Evolutionary conservation across 2,888 invertebrate species (phyloP).

Genomic region (Caenorhabditis wallacei): DNA sequence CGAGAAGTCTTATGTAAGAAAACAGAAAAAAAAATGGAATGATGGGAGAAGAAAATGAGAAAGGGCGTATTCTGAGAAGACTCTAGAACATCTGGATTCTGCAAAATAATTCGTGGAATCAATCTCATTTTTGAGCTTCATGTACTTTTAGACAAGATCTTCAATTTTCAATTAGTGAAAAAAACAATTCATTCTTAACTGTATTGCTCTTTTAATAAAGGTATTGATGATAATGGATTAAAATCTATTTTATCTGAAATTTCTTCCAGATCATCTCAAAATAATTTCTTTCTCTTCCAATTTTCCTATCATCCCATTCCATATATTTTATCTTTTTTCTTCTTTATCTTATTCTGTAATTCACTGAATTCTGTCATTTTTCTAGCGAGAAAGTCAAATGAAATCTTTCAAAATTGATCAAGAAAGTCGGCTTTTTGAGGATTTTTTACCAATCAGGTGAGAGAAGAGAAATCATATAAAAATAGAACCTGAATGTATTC

Average conservation of each 20-base stretch:
- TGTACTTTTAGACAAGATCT: no score
- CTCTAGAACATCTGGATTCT: not conserved
- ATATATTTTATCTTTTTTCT: not conserved
- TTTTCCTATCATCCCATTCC: conserved; percentile 22
- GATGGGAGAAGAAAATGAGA: conserved; percentile 7
- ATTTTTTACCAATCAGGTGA: conserved; percentile 62
- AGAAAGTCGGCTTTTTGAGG: conserved; percentile 63
- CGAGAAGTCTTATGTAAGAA: conserved; percentile 45
- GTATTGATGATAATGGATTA: no score
- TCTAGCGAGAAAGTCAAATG: conserved; percentile 55
- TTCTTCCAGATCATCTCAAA: no score
- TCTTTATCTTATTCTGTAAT: not conserved
- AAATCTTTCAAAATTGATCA: conserved; percentile 46
- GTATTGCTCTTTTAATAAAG: no score
- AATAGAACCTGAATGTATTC: not conserved
- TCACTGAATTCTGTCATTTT: conserved; percentile 8
- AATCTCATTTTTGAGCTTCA: no score
- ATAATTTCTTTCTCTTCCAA: no score
- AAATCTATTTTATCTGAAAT: no score
- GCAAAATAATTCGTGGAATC: no score
- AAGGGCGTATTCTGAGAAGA: not conserved
- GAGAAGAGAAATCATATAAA: not conserved
- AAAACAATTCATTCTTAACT: no score
- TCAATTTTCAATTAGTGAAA: no score
- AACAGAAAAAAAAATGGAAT: conserved; percentile 5